phyloP scores from a whole-genome alignment of 1,140 invertebrate species.

The Drosophila insularis region DNA sequence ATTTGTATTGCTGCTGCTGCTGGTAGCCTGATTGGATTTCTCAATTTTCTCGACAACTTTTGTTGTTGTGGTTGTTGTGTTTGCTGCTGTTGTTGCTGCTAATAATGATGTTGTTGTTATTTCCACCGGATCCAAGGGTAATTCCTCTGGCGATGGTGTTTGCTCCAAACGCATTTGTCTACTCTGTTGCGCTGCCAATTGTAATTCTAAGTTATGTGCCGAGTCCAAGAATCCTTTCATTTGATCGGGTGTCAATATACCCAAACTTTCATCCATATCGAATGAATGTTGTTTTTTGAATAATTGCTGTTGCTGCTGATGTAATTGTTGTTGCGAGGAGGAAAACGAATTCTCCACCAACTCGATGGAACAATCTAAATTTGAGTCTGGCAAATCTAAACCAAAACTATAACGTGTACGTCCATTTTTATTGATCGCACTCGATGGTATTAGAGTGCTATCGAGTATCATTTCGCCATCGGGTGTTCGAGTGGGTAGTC shows the following conservation, averaged over 20 bases:
- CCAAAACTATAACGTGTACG: slow-evolving; percentile 76
- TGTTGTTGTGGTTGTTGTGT: slow-evolving; percentile 68
- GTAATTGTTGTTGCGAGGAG: slow-evolving; percentile 51
- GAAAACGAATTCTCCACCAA: slow-evolving; percentile 74
- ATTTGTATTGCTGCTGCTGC: slow-evolving; percentile 47
- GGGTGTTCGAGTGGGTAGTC: slow-evolving; percentile 71
- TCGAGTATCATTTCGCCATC: slow-evolving; percentile 53
- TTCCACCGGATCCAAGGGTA: slow-evolving; percentile 88
- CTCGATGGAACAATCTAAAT: slow-evolving; percentile 77
- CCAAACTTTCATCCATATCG: slow-evolving; percentile 90
- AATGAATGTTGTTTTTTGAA: slow-evolving; percentile 89
- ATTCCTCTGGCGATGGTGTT: slow-evolving; percentile 91
- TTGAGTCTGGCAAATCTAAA: slow-evolving; percentile 69
- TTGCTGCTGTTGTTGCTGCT: too few relatives aligned
- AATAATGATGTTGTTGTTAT: slow-evolving; percentile 80
- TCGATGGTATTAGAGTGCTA: slow-evolving; percentile 26
- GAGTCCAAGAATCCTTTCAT: slow-evolving; percentile 86
- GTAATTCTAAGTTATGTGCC: slow-evolving; percentile 83
- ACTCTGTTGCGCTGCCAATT: slow-evolving; percentile 56
- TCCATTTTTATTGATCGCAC: neutral
- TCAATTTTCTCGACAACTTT: slow-evolving; percentile 78
- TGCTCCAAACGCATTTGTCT: slow-evolving; percentile 85
- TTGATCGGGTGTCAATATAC: slow-evolving; percentile 93
- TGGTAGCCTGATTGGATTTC: slow-evolving; percentile 7
- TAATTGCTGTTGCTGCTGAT: slow-evolving; percentile 71